Conservation (phyloP, 30 jellyfish, hydroid and myxozoan species). For the Turritopsis rubra region DNA sequence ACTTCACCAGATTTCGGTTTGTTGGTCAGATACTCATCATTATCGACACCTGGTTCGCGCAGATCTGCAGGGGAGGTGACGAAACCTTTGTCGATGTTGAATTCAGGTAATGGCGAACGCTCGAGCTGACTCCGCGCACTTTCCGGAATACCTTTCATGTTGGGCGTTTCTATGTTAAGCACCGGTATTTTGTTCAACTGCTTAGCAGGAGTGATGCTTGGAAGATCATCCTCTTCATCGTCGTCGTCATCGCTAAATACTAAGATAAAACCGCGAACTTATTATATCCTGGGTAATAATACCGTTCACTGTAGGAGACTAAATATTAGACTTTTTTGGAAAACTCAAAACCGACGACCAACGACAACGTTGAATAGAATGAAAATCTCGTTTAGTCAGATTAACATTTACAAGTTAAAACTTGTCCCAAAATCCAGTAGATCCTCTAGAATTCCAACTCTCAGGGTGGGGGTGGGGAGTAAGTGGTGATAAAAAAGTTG, state of each 20-base stretch:
- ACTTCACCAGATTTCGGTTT: constrained; percentile 9
- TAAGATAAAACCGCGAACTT: too few relatives aligned
- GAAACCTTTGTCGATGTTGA: not conserved
- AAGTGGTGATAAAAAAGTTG: too few relatives aligned
- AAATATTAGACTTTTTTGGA: too few relatives aligned
- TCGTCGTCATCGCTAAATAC: not conserved
- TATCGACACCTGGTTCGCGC: not conserved
- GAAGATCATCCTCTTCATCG: constrained; percentile 3
- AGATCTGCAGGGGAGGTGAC: not conserved
- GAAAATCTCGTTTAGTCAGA: too few relatives aligned
- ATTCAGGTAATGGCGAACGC: not conserved
- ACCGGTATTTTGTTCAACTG: constrained; percentile 7
- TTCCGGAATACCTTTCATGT: constrained; percentile 9
- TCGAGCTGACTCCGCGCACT: constrained; percentile 2
- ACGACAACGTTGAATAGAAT: too few relatives aligned
- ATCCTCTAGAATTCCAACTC: too few relatives aligned
- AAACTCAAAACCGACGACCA: too few relatives aligned
- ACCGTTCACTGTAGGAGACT: too few relatives aligned
- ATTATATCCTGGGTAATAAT: too few relatives aligned
- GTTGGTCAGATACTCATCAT: not conserved
- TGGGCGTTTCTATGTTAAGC: constrained; percentile 27
- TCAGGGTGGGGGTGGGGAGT: too few relatives aligned
- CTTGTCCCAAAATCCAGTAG: too few relatives aligned
- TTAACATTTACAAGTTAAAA: too few relatives aligned
- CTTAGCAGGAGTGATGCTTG: not conserved